These are phyloP conservation scores for Erpornis zantholeuca DNA, from an alignment of 2,113 vertebrate species.

Conservation along the genomic window DNA sequence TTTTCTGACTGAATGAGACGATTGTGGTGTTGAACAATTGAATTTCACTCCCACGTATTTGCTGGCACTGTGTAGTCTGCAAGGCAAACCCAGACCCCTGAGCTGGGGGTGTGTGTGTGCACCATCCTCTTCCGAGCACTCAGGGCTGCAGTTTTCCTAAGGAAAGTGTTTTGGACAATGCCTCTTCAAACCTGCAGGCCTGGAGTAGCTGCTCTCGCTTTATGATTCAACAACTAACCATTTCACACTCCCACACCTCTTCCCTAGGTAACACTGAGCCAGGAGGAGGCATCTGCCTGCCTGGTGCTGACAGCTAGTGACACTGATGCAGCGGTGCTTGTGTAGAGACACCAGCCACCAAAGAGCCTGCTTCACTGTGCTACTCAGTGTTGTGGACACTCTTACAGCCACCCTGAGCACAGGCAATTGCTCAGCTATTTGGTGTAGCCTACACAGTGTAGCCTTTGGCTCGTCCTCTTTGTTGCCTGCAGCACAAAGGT, in stretches of 20 bases:
- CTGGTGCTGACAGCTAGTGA: not conserved
- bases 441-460: too few relatives aligned
- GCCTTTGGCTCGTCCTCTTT: not conserved
- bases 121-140: not conserved
- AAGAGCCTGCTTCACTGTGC: not conserved
- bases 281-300: not conserved
- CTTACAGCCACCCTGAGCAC: not conserved
- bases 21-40: not conserved
- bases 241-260: not conserved
- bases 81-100: not conserved
- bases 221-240: not conserved
- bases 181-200: not conserved
- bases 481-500: accelerated
- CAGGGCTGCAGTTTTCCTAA: not conserved
- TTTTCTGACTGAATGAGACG: not conserved
- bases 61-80: not conserved
- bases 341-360: not conserved
- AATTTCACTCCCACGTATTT: not conserved
- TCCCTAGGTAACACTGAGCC: accelerated
- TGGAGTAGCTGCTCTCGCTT: not conserved
- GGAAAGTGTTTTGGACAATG: not conserved
- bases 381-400: accelerated
- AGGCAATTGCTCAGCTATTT: not conserved
- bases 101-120: too few relatives aligned
- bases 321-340: not conserved